A percentile compares a stretch with the other conserved stretches of the same genome.
These are phyloP conservation scores for Chondrilla cf. caribensis DNA, from an alignment of 37 sponge, comb jelly and placozoan genomes.

Conservation along the genomic window DNA sequence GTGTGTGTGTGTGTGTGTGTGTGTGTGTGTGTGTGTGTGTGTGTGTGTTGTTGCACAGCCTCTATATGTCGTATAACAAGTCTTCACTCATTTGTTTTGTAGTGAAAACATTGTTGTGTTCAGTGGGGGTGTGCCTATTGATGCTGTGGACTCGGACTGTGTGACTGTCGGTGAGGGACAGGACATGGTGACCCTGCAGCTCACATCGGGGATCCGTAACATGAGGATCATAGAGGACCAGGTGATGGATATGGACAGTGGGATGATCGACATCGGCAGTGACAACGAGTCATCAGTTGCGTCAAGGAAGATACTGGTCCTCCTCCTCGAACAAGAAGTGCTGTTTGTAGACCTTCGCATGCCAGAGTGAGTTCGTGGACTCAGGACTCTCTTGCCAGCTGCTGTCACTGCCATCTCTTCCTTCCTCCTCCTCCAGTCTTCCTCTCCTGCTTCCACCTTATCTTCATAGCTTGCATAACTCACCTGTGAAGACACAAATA, in stretches of 20 bases:
- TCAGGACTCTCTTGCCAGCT: not conserved
- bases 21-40: slow-evolving; percentile 1
- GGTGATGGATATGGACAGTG: slow-evolving; percentile 72
- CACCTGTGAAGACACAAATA: slow-evolving; percentile 55
- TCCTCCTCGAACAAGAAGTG: slow-evolving; percentile 75
- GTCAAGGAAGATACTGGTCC: slow-evolving; percentile 53
- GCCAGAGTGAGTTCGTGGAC: slow-evolving; percentile 59
- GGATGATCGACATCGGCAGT: slow-evolving; percentile 58
- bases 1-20: slow-evolving; percentile 8
- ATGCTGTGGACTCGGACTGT: slow-evolving; percentile 57
- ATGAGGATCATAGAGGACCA: slow-evolving; percentile 64
- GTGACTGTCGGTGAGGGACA: slow-evolving; percentile 45
- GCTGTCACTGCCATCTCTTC: not conserved
- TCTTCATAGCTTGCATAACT: slow-evolving; percentile 73
- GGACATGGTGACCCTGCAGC: slow-evolving; percentile 46
- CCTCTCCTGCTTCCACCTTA: slow-evolving; percentile 74
- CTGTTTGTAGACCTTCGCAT: slow-evolving; percentile 63
- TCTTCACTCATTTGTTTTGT: not conserved
- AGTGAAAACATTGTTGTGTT: slow-evolving; percentile 65
- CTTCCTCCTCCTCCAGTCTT: slow-evolving; percentile 43
- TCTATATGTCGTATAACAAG: no score
- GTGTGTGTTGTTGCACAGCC: not conserved
- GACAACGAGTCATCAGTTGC: not conserved
- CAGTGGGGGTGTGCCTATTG: slow-evolving; percentile 65
- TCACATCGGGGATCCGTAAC: slow-evolving; percentile 65